These are phyloP conservation scores for Synanthedon andrenaeformis DNA, from an alignment of 2,888 invertebrate genomes.

Conservation along the genomic window DNA sequence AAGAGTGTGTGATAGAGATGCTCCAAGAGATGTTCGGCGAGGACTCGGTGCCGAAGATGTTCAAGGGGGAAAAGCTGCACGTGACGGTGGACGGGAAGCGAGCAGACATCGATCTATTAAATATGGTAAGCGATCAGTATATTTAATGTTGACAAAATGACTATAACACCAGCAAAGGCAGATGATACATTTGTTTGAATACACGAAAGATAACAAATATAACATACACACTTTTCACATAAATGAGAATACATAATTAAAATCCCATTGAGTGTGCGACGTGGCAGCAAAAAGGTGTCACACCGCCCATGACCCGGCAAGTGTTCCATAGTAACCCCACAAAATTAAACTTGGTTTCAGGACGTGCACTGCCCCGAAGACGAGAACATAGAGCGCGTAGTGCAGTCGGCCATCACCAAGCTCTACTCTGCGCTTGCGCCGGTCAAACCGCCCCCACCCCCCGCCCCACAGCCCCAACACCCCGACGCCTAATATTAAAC, in stretches of 20 bases:
- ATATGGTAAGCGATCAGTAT: conserved; percentile 67
- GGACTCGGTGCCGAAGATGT: conserved; percentile 92
- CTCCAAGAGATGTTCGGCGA: conserved; percentile 96
- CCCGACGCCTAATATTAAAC: background rate
- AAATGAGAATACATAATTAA: too few species aligned
- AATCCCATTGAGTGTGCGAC: too few species aligned
- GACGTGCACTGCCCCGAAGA: conserved; percentile 86
- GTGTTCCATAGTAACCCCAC: too few species aligned
- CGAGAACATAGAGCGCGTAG: conserved; percentile 83
- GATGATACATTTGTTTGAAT: too few species aligned
- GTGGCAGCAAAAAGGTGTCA: too few species aligned
- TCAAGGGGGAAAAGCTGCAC: conserved; percentile 88
- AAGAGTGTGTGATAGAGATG: conserved; percentile 85
- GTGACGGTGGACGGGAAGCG: conserved; percentile 87
- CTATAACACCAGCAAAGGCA: too few species aligned
- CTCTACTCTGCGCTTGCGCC: conserved; percentile 84
- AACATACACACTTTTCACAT: too few species aligned
- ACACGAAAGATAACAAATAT: too few species aligned
- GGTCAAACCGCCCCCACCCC: conserved; percentile 26
- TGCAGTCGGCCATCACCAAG: conserved; percentile 86
- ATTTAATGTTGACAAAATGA: too few species aligned
- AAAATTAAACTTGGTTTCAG: too few species aligned
- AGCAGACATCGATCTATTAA: conserved; percentile 87
- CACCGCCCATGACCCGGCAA: too few species aligned
- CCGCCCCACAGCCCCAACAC: background rate